Evolutionary conservation across 2,888 invertebrate genomes (phyloP), one percentile per base, ranked within the genome.

Genomic region (Lacanobia oleracea): DNA sequence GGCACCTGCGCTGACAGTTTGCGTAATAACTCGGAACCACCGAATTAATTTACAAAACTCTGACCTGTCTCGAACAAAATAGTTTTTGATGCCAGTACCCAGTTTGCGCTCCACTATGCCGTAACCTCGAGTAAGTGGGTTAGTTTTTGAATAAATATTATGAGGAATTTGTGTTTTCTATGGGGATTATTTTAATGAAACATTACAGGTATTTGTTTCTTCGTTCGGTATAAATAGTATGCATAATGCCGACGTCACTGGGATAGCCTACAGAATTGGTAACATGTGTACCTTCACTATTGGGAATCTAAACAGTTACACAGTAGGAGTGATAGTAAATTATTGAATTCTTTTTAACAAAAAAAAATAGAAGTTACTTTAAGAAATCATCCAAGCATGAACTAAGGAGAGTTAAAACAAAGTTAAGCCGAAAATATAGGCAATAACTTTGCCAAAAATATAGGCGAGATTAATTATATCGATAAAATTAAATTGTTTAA

Each of bases 31-130:
- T 90, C 89, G 93, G 92, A 95, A 95, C 94, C 93, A 88, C 92
- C 90, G 92, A 95, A 95, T 95, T 95, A 94, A 95, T 95, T 94
- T 91, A 92, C 93, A 93, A 94, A 95, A 95, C 93, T 94, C 92
- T 90, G 90, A 93, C 92, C 93, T 91, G 92, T 93, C 92, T 90
- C 89, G 84, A 87, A 89, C 93, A 90, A 92, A 93, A 92, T 90
- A 92, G 92, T 94, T 93, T 93, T 93, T 93, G 93, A 94, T 90
- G 88, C 86, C 83, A 84, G 87, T 87, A 89, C 84, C 82, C 75
- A 71, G 88, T 90, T 88, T 87, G 88, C 81, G 81, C 86, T 77
- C 79, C 74, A 75, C 79, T 86, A 83, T 82, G 76, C 70, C 81
- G 78, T 85, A 84, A 86, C 86, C 81, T 85, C 82, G 79, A 84